Percentiles rank a stretch among this genome's conserved stretches.
Evolutionary conservation across 2,888 invertebrate genomes (phyloP).

Genomic region (Creontiades dilutus): DNA sequence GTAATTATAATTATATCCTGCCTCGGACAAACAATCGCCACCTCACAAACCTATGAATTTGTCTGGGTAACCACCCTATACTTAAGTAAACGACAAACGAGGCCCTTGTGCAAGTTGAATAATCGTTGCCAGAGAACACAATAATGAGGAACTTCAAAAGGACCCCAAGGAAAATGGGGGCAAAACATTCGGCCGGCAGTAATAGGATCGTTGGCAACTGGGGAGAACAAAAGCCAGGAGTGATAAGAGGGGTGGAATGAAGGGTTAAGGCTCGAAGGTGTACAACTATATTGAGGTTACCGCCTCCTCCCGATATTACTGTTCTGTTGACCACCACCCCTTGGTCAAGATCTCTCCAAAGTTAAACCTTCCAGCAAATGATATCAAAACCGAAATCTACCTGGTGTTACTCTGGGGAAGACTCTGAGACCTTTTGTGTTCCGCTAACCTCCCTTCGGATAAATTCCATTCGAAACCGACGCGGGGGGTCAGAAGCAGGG

Average conservation of each 20-base stretch:
- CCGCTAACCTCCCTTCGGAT: slow-evolving; percentile 34
- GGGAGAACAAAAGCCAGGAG: slow-evolving; percentile 33
- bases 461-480: slow-evolving; percentile 40
- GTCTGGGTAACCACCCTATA: background rate
- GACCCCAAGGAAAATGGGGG: background rate
- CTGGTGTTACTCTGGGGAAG: slow-evolving; percentile 20
- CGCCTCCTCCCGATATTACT: slow-evolving; percentile 37
- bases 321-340: slow-evolving; percentile 2
- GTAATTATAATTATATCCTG: too few species aligned
- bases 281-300: slow-evolving; percentile 59
- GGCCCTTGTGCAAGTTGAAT: slow-evolving; percentile 4
- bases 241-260: slow-evolving; percentile 49
- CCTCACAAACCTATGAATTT: background rate
- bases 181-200: slow-evolving; percentile 28
- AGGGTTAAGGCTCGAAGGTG: slow-evolving; percentile 23
- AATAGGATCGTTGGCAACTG: slow-evolving; percentile 40
- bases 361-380: slow-evolving; percentile 31
- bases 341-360: slow-evolving; percentile 40
- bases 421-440: slow-evolving; percentile 37
- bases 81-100: background rate
- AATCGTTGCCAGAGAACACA: slow-evolving; percentile 19
- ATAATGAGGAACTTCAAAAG: slow-evolving; percentile 17
- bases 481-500: too few species aligned
- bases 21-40: background rate
- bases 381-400: slow-evolving; percentile 44